Conservation (phyloP, 2,888 invertebrate species). For the Campopleginae sp. region DNA sequence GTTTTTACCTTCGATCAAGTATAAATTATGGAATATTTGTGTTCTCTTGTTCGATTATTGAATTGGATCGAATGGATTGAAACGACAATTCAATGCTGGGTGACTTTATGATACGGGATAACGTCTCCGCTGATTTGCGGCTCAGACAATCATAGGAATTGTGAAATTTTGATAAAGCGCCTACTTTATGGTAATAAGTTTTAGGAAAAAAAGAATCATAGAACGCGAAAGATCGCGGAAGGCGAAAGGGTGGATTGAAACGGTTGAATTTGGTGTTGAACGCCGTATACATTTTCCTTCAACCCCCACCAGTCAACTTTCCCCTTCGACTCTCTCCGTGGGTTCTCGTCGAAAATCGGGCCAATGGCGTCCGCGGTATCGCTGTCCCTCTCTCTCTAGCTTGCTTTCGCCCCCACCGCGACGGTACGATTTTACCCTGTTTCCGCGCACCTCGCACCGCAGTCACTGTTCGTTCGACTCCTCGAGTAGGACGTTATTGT, state of each 20-base stretch:
- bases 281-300: constrained; percentile 26
- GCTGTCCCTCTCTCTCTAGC: constrained; percentile 7
- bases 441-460: constrained; percentile 70
- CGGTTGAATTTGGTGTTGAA: constrained; percentile 11
- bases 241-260: background rate
- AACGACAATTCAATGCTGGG: background rate
- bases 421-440: constrained; percentile 67
- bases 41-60: background rate
- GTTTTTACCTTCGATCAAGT: background rate
- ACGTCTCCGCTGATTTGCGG: background rate
- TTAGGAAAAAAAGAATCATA: background rate
- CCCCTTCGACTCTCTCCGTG: constrained; percentile 63
- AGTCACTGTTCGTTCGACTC: constrained; percentile 79
- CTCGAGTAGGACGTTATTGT: constrained; percentile 73
- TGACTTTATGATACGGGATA: background rate
- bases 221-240: background rate
- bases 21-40: background rate
- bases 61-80: background rate
- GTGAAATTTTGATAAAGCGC: background rate
- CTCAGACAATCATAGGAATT: background rate
- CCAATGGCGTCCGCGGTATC: constrained; percentile 65
- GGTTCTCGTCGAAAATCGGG: constrained; percentile 62
- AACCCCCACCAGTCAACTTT: constrained; percentile 37
- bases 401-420: constrained; percentile 41
- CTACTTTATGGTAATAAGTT: background rate